Base-by-base conservation (phyloP, 2,888 invertebrate genomes). In the Ypsolopha sequella region DNA sequence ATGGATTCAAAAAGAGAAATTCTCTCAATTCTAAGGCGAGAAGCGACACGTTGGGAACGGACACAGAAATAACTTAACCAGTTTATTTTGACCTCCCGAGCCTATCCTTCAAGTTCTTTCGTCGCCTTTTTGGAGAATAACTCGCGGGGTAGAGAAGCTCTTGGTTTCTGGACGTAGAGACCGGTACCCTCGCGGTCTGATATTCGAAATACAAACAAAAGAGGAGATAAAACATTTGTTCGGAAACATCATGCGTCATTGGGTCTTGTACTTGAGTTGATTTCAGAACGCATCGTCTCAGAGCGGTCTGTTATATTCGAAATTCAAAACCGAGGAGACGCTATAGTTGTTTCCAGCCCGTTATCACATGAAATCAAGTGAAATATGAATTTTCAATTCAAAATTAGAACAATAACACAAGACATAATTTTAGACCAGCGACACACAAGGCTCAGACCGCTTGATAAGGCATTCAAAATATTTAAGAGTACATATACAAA, bases 211-310 rank as follows among this genome's bases (percentile, higher is more conserved):
- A 82, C 79, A 84, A 84, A 85, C 81, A 81, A 80, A 81, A 78
- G 77, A 74, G 76, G 81, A 82, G 72, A 75, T 79, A 80, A 78
- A 82, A 79, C 84, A 80, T 80, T 84, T 82, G 84, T 80, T 80
- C 76, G 75, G 68, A 70, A 71, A 72, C 69, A 66, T 79, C 78
- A 80, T 39, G 50, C 43, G 50, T 41, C 50, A 50, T 36, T 50
- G 43, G 39, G 10, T 24, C 24, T 24, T 4, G 24, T 24, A 24
- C 24, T 24, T 4, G 24, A 24, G 24, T 24, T 24, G 24, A 24
- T 24, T 24, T 24, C 24, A 3, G 24, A 24, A 24, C 24, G 24
- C 24, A 24, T 24, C 24, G 2, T 24, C 4, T 24, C 2, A 24
- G 4, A 24, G 24, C 24, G 24, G 2, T 24, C 2, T 2, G 4